Evolutionary conservation across 2,888 invertebrate genomes (phyloP), one percentile per base, ranked within the genome.

Genomic region (Eledona agricola): DNA sequence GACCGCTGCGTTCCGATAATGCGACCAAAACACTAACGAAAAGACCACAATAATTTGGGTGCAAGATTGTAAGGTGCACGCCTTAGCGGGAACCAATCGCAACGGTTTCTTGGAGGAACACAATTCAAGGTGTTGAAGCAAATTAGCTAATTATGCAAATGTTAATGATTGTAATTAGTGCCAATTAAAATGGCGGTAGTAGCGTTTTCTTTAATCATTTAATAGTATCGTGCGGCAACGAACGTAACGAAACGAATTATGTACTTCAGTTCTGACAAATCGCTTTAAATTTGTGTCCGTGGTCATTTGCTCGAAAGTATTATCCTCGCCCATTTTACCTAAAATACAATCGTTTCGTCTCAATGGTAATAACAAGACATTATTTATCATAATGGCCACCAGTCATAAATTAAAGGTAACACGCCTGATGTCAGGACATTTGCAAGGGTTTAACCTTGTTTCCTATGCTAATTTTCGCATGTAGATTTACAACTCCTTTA

Each of bases 371-470:
- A 51, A 53, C 53, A 53, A 45, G 51, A 22, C 51, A 50, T 52
- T 57, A 49, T 51, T 51, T 50, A 47, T 38, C 35, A 42, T 28
- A 53, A 53, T 37, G 38, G 35, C 35, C 40, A 46, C 23, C 28
- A 47, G 55, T 40, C 55, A 59, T 61, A 61, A 61, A 61, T 59
- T 46, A 55, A 43, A 56, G 53, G 55, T 56, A 59, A 52, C 57
- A 47, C 57, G 54, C 49, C 46, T 31, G 23, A 45, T 56, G 61
- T 57, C 59, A 58, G 40, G 32, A 46, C 54, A 34, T 51, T 35
- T 55, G 61, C 59, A 58, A 55, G 50, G 55, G 59, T 59, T 56
- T 50, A 54, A 51, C 59, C 59, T 61, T 58, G 55, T 49, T 58
- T 58, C 43, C 51, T 29, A 60, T 58, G 60, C 58, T 53, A 60